Conservation (phyloP, 2,113 vertebrate genomes). For the Sander lucioperca region DNA sequence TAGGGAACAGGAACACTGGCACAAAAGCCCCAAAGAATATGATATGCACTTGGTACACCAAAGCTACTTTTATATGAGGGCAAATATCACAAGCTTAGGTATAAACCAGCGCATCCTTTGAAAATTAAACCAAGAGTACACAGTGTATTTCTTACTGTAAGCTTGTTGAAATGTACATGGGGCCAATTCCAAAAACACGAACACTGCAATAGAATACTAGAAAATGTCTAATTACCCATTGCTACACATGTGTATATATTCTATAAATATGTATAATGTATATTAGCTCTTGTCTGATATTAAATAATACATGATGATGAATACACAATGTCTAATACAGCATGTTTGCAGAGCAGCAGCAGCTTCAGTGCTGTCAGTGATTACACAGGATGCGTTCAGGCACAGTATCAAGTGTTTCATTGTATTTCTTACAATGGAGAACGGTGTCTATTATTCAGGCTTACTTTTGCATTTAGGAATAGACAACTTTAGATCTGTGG, state of each 20-base stretch:
- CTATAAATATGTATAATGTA: background rate
- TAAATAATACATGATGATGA: too few species aligned
- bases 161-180: background rate
- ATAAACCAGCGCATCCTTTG: conserved; percentile 4
- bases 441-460: background rate
- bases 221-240: background rate
- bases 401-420: too few species aligned
- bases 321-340: background rate
- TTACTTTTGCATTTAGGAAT: background rate
- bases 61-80: background rate
- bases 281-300: too few species aligned
- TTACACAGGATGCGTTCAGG: too few species aligned
- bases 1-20: background rate
- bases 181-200: background rate
- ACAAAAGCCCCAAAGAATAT: conserved; percentile 41
- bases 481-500: background rate
- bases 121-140: background rate
- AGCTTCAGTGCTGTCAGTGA: too few species aligned
- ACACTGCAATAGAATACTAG: background rate
- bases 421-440: too few species aligned
- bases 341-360: background rate
- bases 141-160: background rate
- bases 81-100: background rate
- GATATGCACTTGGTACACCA: background rate
- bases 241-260: background rate